phyloP scores from a whole-genome alignment of 1,140 invertebrate genomes.

The Sarcophaga peregrina region DNA sequence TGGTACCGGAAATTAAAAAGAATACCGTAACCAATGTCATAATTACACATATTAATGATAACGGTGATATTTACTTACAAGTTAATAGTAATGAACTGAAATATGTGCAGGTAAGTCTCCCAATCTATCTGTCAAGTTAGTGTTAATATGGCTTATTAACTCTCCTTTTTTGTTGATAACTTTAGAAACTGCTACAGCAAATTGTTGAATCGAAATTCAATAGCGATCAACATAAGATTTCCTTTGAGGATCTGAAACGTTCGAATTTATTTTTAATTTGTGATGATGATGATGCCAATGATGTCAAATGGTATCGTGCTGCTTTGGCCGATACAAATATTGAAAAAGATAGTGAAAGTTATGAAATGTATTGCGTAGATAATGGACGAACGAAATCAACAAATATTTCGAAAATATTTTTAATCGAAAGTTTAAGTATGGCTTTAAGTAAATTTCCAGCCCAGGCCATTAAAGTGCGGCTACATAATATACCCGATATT shows the following conservation, averaged over 20 bases:
- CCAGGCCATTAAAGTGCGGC: constrained; percentile 55
- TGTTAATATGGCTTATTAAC: not conserved
- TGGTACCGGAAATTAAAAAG: constrained; percentile 52
- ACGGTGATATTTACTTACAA: constrained; percentile 59
- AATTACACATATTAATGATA: constrained; percentile 59
- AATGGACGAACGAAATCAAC: constrained; percentile 58
- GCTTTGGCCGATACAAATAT: constrained; percentile 44
- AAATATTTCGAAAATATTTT: constrained; percentile 62
- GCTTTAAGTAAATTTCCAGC: constrained; percentile 58
- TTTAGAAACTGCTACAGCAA: constrained; percentile 51
- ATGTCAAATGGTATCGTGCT: constrained; percentile 61
- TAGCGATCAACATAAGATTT: constrained; percentile 53
- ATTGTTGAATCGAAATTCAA: constrained; percentile 54
- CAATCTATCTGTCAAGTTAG: no score
- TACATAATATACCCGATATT: constrained; percentile 60
- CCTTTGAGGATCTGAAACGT: constrained; percentile 53
- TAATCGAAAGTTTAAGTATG: constrained; percentile 59
- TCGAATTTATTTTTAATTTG: constrained; percentile 61
- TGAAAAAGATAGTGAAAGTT: constrained; percentile 53
- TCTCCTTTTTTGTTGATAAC: not conserved
- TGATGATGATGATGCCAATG: constrained; percentile 49
- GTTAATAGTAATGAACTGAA: constrained; percentile 55
- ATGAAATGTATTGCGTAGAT: constrained; percentile 61
- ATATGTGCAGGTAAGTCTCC: constrained; percentile 52
- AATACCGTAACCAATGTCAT: constrained; percentile 57